A percentile compares a stretch with the other conserved stretches of the same genome.
Conservation (phyloP, 2,888 invertebrate genomes). For the Elysia crispata region DNA sequence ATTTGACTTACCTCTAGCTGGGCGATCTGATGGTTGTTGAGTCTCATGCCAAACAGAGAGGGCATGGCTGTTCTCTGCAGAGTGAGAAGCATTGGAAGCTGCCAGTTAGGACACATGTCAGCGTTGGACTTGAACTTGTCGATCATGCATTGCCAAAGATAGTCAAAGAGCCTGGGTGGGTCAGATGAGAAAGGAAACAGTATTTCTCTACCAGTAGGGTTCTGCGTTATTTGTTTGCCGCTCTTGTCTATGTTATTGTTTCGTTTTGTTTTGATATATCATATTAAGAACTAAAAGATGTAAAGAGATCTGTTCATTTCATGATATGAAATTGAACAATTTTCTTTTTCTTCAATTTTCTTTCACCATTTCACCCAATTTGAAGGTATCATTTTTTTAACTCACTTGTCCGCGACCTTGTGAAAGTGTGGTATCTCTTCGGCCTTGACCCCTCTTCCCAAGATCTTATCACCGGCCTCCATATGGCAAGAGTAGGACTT, state of each 20-base stretch:
- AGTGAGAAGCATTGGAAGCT: constrained; percentile 49
- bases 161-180: constrained; percentile 45
- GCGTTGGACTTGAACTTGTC: constrained; percentile 40
- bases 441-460: background rate
- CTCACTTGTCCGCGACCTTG: constrained; percentile 42
- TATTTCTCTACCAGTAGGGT: too few relatives aligned
- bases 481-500: constrained; percentile 40
- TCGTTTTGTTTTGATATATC: too few relatives aligned
- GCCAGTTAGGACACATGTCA: constrained; percentile 48
- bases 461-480: constrained; percentile 20
- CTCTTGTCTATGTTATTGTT: background rate
- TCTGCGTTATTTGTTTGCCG: background rate
- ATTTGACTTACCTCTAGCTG: constrained; percentile 38
- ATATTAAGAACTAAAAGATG: too few relatives aligned
- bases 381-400: background rate
- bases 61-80: constrained; percentile 50
- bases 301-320: background rate
- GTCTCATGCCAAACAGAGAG: constrained; percentile 49
- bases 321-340: too few relatives aligned
- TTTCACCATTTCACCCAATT: background rate
- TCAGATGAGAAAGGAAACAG: background rate
- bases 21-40: constrained; percentile 42
- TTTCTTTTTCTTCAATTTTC: too few relatives aligned
- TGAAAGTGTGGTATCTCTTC: constrained; percentile 34
- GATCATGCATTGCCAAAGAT: constrained; percentile 43